These are phyloP conservation scores for Nymphicus hollandicus DNA, from an alignment of 2,113 vertebrate species.

Conservation along the genomic window DNA sequence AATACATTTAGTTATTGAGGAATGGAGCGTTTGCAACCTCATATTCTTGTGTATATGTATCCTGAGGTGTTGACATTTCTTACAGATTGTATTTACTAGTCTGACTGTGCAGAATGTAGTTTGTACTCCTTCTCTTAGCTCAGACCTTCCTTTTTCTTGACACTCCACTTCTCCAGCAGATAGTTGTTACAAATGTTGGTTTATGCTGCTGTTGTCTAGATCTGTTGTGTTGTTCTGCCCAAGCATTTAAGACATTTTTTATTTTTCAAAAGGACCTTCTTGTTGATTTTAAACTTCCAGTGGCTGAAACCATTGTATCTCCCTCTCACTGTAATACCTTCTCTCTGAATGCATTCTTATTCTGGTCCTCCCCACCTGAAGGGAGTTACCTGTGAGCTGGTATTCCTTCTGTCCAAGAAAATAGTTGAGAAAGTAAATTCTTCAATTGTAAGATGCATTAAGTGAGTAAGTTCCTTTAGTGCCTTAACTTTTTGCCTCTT, in stretches of 20 bases:
- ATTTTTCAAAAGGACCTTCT: neutral
- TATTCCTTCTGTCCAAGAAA: neutral
- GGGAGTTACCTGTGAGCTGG: neutral
- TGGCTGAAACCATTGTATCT: neutral
- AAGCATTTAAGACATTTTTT: neutral
- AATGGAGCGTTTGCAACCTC: neutral
- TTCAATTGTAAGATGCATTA: neutral
- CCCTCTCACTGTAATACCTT: neutral
- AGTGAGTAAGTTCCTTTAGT: neutral
- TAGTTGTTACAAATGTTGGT: neutral
- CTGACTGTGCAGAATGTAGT: neutral
- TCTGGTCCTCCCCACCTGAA: neutral
- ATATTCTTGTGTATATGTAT: neutral
- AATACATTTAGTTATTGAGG: neutral
- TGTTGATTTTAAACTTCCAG: neutral
- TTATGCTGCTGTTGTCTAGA: neutral
- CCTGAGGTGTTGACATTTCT: neutral
- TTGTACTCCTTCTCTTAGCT: neutral
- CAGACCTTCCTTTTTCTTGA: neutral
- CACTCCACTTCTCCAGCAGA: neutral
- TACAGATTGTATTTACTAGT: neutral
- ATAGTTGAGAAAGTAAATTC: neutral
- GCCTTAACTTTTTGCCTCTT: neutral
- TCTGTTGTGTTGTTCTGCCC: neutral
- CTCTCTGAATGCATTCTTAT: neutral